phyloP scores from a whole-genome alignment of 2,797 vertebrate species.

The Coranthus polyacanthus region DNA sequence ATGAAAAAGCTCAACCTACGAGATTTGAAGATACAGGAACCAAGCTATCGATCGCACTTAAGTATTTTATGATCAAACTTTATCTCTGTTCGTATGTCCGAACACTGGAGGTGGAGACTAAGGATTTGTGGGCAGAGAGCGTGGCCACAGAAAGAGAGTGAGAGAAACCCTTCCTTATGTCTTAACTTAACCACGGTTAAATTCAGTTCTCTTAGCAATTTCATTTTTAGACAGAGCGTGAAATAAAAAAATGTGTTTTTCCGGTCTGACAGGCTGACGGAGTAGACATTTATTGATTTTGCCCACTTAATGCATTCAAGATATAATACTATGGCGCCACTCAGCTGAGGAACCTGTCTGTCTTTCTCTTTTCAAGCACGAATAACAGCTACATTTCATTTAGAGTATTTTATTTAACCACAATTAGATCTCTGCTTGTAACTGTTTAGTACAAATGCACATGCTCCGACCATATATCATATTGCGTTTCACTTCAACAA shows the following conservation, averaged over 20 bases:
- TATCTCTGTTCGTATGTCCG: too few relatives aligned
- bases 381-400: conserved; percentile 60
- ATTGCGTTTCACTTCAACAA: conserved; percentile 5
- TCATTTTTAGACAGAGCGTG: conserved; percentile 69
- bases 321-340: conserved; percentile 51
- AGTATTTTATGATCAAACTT: too few relatives aligned
- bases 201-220: conserved; percentile 68
- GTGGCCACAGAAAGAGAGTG: not conserved
- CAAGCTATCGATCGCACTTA: too few relatives aligned
- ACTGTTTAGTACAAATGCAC: conserved; percentile 16
- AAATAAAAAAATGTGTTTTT: conserved; percentile 70
- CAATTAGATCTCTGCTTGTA: conserved; percentile 7
- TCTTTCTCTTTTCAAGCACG: conserved; percentile 52
- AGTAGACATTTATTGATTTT: conserved; percentile 71
- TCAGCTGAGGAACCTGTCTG: conserved; percentile 49
- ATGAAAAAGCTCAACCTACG: too few relatives aligned
- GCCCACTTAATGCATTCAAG: conserved; percentile 62
- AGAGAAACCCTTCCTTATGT: conserved; percentile 48
- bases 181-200: conserved; percentile 57
- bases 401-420: conserved; percentile 28
- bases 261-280: conserved; percentile 49
- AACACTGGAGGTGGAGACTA: conserved; percentile 12
- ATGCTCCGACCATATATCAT: not conserved
- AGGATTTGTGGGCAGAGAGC: conserved; percentile 10
- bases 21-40: too few relatives aligned